Conservation (phyloP, 2,888 invertebrate genomes). For the Anoncus sp. region DNA sequence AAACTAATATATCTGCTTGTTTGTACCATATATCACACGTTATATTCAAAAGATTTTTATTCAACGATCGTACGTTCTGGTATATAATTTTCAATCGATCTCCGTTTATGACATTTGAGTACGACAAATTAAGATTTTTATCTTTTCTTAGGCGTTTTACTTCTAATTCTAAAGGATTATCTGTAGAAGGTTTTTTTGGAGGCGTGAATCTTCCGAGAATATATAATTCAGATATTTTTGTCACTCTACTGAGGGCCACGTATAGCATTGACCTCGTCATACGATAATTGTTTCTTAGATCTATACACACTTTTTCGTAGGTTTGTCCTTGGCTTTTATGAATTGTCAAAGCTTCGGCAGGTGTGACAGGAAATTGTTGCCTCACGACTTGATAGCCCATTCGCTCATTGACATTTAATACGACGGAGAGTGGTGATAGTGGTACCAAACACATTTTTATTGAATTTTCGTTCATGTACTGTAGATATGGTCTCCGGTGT, state of each 20-base stretch:
- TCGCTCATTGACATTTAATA: no score
- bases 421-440: constrained; percentile 15
- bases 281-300: constrained; percentile 17
- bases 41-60: constrained; percentile 32
- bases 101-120: constrained; percentile 6
- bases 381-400: constrained; percentile 35
- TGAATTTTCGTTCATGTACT: constrained; percentile 26
- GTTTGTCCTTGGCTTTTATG: constrained; percentile 28
- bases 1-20: constrained; percentile 48
- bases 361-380: constrained; percentile 33
- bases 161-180: constrained; percentile 33
- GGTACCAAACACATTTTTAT: constrained; percentile 47
- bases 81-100: constrained; percentile 46
- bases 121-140: constrained; percentile 22
- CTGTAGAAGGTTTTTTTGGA: constrained; percentile 5
- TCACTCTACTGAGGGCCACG: constrained; percentile 48
- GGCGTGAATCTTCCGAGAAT: constrained; percentile 33
- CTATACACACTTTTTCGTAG: constrained; percentile 28
- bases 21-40: constrained; percentile 37
- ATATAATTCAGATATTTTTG: constrained; percentile 41
- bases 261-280: constrained; percentile 29
- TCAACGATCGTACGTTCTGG: constrained; percentile 48
- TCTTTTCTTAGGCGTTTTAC: constrained; percentile 26
- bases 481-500: constrained; percentile 23
- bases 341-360: constrained; percentile 39